These are phyloP conservation scores for Protomyctophum bolini DNA, from an alignment of 2,113 vertebrate species.

Conservation along the genomic window DNA sequence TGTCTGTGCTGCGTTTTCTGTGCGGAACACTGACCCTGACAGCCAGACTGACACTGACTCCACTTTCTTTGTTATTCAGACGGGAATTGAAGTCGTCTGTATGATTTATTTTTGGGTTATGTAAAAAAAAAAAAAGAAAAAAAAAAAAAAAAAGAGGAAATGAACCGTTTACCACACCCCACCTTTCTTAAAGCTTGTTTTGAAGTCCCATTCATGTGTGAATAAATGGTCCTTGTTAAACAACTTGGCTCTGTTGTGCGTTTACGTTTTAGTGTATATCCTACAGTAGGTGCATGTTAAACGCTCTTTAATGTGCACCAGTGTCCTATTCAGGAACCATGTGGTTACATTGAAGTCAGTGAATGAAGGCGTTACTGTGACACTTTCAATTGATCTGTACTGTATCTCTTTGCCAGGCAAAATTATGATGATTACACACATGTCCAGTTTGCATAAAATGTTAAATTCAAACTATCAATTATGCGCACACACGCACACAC, in stretches of 20 bases:
- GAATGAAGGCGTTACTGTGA: no score
- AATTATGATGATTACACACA: no score
- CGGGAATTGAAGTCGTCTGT: conserved; percentile 14
- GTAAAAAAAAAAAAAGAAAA: background rate
- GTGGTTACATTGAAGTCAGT: no score
- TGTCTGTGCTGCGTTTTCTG: background rate
- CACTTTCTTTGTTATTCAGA: conserved; percentile 29
- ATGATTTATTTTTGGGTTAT: conserved; percentile 20
- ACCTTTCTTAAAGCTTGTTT: conserved; percentile 61
- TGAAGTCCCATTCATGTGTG: conserved; percentile 62
- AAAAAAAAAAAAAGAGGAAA: background rate
- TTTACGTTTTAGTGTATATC: conserved; percentile 17
- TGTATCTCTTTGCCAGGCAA: no score
- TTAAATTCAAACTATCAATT: background rate
- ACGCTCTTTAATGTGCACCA: no score
- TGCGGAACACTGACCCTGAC: background rate
- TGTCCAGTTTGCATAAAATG: no score
- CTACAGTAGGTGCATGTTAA: background rate
- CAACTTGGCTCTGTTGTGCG: conserved; percentile 37
- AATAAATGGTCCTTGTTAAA: conserved; percentile 76
- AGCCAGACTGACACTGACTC: conserved; percentile 21
- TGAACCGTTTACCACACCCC: background rate
- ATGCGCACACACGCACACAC: background rate
- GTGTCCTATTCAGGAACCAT: no score
- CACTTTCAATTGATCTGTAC: no score